A percentile compares a stretch with the other conserved stretches of the same genome.
phyloP scores from a whole-genome alignment of 2,113 vertebrate species.

The Puntigrus tetrazona region DNA sequence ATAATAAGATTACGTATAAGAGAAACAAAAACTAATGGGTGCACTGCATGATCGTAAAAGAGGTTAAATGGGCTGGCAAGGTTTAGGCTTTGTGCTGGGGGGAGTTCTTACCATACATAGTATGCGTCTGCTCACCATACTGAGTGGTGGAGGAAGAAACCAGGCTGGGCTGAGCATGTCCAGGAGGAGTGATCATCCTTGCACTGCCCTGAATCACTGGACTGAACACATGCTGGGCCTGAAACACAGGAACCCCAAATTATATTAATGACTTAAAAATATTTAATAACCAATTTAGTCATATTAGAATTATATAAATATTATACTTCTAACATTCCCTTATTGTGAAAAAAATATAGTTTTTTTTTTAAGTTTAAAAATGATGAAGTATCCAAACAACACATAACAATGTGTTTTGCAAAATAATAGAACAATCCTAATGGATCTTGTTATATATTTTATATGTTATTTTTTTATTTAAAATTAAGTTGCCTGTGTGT shows the following conservation, averaged over 20 bases:
- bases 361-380: no score
- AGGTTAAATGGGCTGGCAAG: background rate
- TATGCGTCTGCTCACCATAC: conserved; percentile 97
- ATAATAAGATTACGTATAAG: background rate
- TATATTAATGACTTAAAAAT: no score
- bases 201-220: conserved; percentile 92
- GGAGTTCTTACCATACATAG: conserved; percentile 94
- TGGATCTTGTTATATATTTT: no score
- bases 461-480: no score
- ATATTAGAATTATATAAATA: no score
- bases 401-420: background rate
- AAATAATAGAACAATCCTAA: background rate
- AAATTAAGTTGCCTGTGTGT: no score
- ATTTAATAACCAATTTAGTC: no score
- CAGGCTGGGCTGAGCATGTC: conserved; percentile 89
- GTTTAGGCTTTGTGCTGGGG: background rate
- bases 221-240: conserved; percentile 96
- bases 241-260: conserved; percentile 49
- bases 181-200: conserved; percentile 92
- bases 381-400: background rate
- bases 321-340: no score
- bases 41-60: background rate
- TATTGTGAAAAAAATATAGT: no score
- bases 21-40: background rate
- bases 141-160: conserved; percentile 92